Evolutionary conservation across 2,888 invertebrate species (phyloP), one percentile per base, ranked within the genome.

Genomic region (Parapristionchus giblindavisi): DNA sequence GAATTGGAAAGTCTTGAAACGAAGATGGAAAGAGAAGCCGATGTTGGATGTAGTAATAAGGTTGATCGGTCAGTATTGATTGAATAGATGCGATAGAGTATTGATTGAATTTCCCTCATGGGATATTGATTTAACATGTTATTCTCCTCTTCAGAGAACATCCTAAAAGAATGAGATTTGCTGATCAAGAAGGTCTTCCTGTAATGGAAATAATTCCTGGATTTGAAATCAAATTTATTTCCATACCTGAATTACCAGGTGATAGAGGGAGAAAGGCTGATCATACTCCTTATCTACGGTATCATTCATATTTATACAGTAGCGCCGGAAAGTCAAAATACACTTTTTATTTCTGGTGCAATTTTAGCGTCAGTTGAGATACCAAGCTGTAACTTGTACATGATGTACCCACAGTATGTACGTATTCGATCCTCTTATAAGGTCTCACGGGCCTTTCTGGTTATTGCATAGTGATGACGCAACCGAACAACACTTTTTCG

Each of bases 181-280:
- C 80, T 6, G 87, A 87, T 77, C 79, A 79, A 21, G 76, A 79
- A 29, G 91, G 94, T 85, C 89, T 98, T 72, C 97, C 97, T 0
- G 89, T 93, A 84, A 91, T 97, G 86, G 92, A 93, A 87, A 92
- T 93, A 11, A 91, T 92, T 34, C 92, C 93, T 80, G 95, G 94
- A 34, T 93, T 94, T 58, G 92, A 93, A 73, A 91, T 97, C 75
- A 91, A 93, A 74, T 93, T 95, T 82, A 80, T 79, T 24, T 77
- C 77, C 11, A 82, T 87, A 70, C 85, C 86, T 34, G 80, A 81
- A 36, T 72, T 84, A 4, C 75, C 80, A 29, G 73, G 73, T n/a
- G 61, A 60, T 34, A 61, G 61, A 24, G 73, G 73, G 34, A 40
- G 61, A 21, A 60, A 24, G 21, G 51, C 60, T 8, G 73, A 73